Evolutionary conservation across 2,797 vertebrate species (phyloP).

Genomic region (Kryptolebias ocellatus): DNA sequence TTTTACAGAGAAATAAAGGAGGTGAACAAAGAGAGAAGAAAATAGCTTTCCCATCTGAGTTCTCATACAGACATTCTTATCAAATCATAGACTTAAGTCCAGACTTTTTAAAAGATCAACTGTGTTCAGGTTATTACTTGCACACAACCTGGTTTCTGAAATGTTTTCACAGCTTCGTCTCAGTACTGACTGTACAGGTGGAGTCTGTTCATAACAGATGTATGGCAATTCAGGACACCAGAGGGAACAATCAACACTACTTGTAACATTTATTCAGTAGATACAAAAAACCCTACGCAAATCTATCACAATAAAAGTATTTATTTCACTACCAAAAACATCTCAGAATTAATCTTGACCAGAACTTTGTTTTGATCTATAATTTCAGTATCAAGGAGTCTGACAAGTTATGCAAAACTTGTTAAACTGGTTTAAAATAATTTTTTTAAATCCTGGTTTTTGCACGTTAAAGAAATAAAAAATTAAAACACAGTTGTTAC

Average conservation of each 20-base stretch:
- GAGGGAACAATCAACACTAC: background rate
- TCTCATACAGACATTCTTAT: constrained; percentile 19
- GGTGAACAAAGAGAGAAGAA: constrained; percentile 37
- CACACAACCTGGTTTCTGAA: constrained; percentile 7
- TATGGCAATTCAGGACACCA: background rate
- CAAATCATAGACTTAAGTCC: constrained; percentile 25
- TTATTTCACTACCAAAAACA: no score
- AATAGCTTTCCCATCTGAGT: constrained; percentile 23
- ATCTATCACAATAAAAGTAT: no score
- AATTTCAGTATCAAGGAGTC: no score
- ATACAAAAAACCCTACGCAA: no score
- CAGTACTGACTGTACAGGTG: background rate
- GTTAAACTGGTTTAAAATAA: background rate
- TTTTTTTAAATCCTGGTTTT: no score
- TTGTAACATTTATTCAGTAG: background rate
- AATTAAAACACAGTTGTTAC: no score
- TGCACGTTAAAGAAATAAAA: no score
- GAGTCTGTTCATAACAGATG: background rate
- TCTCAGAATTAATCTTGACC: no score
- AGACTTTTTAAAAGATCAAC: constrained; percentile 6
- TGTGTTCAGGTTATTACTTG: constrained; percentile 2
- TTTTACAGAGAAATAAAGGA: constrained; percentile 54
- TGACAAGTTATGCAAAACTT: background rate
- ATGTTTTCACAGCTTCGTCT: background rate
- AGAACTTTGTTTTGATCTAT: no score